Percentiles rank a stretch among this genome's conserved stretches.
Evolutionary conservation across 2,888 invertebrate genomes (phyloP).

Genomic region (Allacma fusca): DNA sequence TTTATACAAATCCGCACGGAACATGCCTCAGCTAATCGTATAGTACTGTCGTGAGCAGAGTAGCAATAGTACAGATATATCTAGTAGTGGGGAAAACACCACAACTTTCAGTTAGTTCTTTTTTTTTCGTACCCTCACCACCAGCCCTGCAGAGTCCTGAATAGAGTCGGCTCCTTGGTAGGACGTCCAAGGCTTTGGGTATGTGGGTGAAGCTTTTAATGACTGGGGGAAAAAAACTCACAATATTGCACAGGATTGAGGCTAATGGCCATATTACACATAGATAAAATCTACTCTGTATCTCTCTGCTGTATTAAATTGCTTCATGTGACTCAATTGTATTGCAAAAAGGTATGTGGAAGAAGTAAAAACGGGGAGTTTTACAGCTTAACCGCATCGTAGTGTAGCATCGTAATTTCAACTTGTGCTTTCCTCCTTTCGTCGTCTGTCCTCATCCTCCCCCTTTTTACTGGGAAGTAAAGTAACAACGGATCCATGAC

Average conservation of each 20-base stretch:
- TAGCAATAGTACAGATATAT: no score
- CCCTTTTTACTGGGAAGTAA: neutral
- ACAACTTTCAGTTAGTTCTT: no score
- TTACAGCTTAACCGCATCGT: conserved; percentile 29
- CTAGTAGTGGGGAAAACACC: no score
- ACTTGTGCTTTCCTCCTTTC: neutral
- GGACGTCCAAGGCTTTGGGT: no score
- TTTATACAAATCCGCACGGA: no score
- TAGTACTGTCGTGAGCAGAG: no score
- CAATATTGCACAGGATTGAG: conserved; percentile 19
- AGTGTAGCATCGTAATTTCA: conserved; percentile 18
- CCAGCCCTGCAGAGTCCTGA: no score
- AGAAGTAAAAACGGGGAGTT: conserved; percentile 4
- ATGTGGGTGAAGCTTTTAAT: neutral
- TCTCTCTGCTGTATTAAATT: conserved; percentile 19
- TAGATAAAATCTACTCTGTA: conserved; percentile 26
- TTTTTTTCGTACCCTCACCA: no score
- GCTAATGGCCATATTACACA: conserved; percentile 24
- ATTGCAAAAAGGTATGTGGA: conserved; percentile 9
- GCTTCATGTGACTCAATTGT: conserved; percentile 10
- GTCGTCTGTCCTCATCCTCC: neutral
- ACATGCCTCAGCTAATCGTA: no score
- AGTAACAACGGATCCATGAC: conserved; percentile 15
- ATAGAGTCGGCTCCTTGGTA: no score
- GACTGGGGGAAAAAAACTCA: neutral